phyloP scores from a whole-genome alignment of 1,140 invertebrate species.

The Phocides pigmalion region DNA sequence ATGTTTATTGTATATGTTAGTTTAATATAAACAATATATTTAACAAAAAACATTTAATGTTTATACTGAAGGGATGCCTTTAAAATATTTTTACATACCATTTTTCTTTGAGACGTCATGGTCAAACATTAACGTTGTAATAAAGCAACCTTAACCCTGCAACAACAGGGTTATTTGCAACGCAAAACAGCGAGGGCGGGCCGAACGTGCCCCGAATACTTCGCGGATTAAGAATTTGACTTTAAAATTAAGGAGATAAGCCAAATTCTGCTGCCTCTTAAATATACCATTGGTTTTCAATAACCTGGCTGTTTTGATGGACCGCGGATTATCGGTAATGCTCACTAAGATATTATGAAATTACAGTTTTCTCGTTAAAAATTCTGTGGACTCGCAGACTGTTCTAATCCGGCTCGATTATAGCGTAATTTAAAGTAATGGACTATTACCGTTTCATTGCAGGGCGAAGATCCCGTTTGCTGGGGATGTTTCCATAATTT shows the following conservation, averaged over 20 bases:
- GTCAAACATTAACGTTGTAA: slow-evolving; percentile 37
- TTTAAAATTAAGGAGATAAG: slow-evolving; percentile 74
- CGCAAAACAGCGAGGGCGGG: slow-evolving; percentile 53
- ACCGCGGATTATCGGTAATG: slow-evolving; percentile 14
- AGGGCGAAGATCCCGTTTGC: slow-evolving; percentile 20
- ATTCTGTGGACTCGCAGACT: slow-evolving; percentile 11
- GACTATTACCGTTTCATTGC: slow-evolving; percentile 31
- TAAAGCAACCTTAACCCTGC: slow-evolving; percentile 51
- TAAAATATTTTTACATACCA: slow-evolving; percentile 7
- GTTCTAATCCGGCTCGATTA: slow-evolving; percentile 28
- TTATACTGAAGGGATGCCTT: neutral
- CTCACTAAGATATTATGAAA: slow-evolving; percentile 15
- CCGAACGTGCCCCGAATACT: slow-evolving; percentile 65
- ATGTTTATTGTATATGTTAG: no score
- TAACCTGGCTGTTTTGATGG: slow-evolving; percentile 35
- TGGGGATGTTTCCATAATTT: slow-evolving; percentile 16
- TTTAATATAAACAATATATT: no score
- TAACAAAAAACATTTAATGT: no score
- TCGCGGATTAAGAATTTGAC: slow-evolving; percentile 72
- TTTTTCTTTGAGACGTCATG: neutral
- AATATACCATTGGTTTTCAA: slow-evolving; percentile 64
- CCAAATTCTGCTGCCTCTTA: slow-evolving; percentile 55
- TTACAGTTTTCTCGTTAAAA: slow-evolving; percentile 31
- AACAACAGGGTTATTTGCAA: slow-evolving; percentile 54
- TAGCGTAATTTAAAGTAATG: slow-evolving; percentile 29